phyloP scores from a whole-genome alignment of 2,888 invertebrate genomes.

The Hypolimnas misippus region DNA sequence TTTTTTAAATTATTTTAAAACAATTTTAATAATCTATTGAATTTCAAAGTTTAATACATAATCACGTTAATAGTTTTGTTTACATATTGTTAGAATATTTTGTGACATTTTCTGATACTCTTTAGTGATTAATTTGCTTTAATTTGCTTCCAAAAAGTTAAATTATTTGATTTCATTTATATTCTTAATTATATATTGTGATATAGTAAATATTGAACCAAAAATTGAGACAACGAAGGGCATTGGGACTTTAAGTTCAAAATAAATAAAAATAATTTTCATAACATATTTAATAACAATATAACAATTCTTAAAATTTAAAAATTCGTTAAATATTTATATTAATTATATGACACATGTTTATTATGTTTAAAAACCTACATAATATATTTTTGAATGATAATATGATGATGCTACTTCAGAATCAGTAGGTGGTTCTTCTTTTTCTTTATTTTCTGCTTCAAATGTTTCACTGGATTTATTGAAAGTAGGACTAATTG shows the following conservation, averaged over 20 bases:
- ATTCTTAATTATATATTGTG: no score
- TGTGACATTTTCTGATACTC: no score
- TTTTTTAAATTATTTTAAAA: no score
- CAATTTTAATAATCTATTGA: no score
- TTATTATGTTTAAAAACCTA: constrained; percentile 52
- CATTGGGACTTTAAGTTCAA: background rate
- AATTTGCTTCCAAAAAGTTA: no score
- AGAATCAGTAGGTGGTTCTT: constrained; percentile 56
- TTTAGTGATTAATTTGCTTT: no score
- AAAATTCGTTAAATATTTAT: background rate
- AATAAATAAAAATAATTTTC: background rate
- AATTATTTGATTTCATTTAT: no score
- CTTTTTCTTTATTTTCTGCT: constrained; percentile 29
- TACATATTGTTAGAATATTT: no score
- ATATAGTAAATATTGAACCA: no score
- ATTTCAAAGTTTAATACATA: no score
- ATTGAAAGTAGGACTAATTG: background rate
- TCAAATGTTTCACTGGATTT: constrained; percentile 39
- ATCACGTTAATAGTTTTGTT: no score
- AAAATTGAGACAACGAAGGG: no score
- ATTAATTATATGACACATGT: background rate
- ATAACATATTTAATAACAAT: constrained; percentile 8
- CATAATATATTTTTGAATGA: constrained; percentile 67
- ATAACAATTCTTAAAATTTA: background rate
- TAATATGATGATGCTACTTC: constrained; percentile 75